These are phyloP conservation scores for Oligia fasciuncula DNA, from an alignment of 2,888 invertebrate genomes.

Conservation along the genomic window DNA sequence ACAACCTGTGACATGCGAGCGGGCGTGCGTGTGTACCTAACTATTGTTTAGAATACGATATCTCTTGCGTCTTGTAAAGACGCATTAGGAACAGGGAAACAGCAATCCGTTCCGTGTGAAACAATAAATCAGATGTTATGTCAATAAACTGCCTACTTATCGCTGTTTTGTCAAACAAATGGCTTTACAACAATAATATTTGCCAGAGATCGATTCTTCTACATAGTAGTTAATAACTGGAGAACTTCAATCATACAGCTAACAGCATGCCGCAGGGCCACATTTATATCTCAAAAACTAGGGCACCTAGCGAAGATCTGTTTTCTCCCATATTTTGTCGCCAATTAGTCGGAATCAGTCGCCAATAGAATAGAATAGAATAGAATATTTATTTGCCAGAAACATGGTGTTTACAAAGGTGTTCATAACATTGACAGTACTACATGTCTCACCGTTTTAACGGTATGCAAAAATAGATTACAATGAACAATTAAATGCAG, in stretches of 20 bases:
- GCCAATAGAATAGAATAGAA: too few species aligned
- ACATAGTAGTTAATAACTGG: background rate
- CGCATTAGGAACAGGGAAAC: constrained; percentile 38
- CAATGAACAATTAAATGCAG: too few species aligned
- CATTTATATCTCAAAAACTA: too few species aligned
- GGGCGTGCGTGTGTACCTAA: constrained; percentile 8
- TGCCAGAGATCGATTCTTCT: constrained; percentile 4
- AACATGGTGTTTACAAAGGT: too few species aligned
- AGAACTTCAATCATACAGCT: background rate
- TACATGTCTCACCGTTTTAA: too few species aligned
- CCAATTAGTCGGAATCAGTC: too few species aligned
- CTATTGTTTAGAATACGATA: constrained; percentile 39
- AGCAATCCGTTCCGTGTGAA: background rate
- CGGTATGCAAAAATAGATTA: too few species aligned
- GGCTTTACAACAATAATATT: constrained; percentile 31
- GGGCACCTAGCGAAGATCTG: too few species aligned
- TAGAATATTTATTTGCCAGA: too few species aligned
- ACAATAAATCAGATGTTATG: constrained; percentile 42
- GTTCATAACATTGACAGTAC: too few species aligned
- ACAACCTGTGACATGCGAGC: constrained; percentile 8
- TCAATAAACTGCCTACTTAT: constrained; percentile 43
- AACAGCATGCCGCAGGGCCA: too few species aligned
- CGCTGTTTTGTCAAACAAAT: constrained; percentile 42
- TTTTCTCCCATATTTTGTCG: too few species aligned
- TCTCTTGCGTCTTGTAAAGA: constrained; percentile 21